phyloP scores from a whole-genome alignment of 2,797 vertebrate genomes.

The Acanthopagrus latus region DNA sequence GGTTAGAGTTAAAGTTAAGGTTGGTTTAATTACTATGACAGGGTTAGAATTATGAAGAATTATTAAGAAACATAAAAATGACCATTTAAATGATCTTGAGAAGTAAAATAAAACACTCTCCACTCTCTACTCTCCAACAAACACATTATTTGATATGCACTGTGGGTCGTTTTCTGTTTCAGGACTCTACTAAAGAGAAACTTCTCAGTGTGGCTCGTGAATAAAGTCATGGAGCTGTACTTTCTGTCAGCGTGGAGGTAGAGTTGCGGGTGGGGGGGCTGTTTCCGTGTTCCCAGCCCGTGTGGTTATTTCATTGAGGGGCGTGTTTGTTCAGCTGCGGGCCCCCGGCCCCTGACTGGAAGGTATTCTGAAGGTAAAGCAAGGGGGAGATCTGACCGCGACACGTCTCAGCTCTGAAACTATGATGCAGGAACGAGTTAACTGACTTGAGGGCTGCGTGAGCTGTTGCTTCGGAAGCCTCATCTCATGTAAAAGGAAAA shows the following conservation, averaged over 20 bases:
- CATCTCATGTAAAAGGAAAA: neutral
- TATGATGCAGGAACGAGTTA: slow-evolving; percentile 29
- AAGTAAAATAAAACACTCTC: neutral
- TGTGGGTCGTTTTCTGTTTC: neutral
- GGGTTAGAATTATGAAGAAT: too few species aligned
- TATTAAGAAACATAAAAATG: too few species aligned
- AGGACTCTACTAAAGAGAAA: neutral
- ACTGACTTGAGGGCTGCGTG: slow-evolving; percentile 21
- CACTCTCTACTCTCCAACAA: neutral
- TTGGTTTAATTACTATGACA: too few species aligned
- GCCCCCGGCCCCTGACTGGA: slow-evolving; percentile 24
- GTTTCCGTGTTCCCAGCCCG: slow-evolving; percentile 44
- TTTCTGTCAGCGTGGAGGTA: slow-evolving; percentile 29
- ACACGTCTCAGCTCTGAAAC: slow-evolving; percentile 31
- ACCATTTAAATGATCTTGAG: neutral
- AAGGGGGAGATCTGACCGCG: slow-evolving; percentile 15
- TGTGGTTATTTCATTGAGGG: slow-evolving; percentile 70
- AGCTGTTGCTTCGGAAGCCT: slow-evolving; percentile 30
- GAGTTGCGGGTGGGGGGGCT: slow-evolving; percentile 40
- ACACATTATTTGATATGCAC: neutral
- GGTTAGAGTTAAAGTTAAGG: too few species aligned
- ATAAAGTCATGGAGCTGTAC: slow-evolving; percentile 33
- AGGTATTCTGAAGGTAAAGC: slow-evolving; percentile 53
- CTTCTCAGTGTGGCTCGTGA: slow-evolving; percentile 10
- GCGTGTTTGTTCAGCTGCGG: slow-evolving; percentile 77